phyloP scores from a whole-genome alignment of 2,888 invertebrate genomes.

The Scaeva pyrastri region DNA sequence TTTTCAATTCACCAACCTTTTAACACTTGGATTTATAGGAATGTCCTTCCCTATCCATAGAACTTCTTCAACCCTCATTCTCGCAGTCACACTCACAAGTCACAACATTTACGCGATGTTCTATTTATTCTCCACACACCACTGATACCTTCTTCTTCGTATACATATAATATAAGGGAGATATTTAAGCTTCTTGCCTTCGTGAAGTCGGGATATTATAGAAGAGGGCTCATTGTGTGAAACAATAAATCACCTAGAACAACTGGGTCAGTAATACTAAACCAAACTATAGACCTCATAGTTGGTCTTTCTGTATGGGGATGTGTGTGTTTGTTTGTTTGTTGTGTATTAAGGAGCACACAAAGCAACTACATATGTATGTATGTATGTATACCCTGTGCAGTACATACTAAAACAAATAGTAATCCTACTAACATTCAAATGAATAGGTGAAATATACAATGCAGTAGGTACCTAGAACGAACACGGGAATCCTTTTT shows the following conservation, averaged over 20 bases:
- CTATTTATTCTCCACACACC: conserved; percentile 46
- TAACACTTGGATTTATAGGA: background rate
- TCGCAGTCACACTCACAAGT: conserved; percentile 28
- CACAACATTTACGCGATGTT: conserved; percentile 54
- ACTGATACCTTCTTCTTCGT: conserved; percentile 29
- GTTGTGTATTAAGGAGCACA: background rate
- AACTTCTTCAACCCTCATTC: conserved; percentile 47
- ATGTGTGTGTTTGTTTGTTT: background rate
- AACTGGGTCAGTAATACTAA: conserved; percentile 70
- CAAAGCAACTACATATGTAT: no score
- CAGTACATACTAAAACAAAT: conserved; percentile 54
- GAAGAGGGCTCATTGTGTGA: conserved; percentile 72
- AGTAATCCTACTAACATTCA: conserved; percentile 66
- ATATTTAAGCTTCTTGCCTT: conserved; percentile 68
- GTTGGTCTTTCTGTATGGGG: conserved; percentile 29
- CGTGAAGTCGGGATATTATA: conserved; percentile 36
- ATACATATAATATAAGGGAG: background rate
- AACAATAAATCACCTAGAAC: conserved; percentile 72
- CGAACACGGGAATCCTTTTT: conserved; percentile 50
- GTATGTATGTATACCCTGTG: conserved; percentile 18
- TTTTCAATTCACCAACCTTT: background rate
- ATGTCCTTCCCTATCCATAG: background rate
- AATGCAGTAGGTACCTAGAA: background rate
- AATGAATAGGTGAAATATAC: conserved; percentile 50
- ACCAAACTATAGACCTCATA: conserved; percentile 62